These are phyloP conservation scores for Oostethus manadensis DNA, from an alignment of 2,113 vertebrate genomes.

Conservation along the genomic window DNA sequence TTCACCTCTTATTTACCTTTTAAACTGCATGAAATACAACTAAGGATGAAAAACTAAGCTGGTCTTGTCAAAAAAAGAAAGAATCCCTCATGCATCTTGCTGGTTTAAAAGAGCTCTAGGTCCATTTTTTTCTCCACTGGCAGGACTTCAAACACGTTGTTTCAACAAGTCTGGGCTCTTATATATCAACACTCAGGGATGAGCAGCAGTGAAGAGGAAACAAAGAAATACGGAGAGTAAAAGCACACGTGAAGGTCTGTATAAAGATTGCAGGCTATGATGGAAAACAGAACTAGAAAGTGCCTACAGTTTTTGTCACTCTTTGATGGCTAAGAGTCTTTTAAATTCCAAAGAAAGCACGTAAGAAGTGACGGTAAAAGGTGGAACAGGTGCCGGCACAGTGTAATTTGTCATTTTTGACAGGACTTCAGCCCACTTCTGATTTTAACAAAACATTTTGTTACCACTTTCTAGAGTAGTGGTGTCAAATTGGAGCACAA, in stretches of 20 bases:
- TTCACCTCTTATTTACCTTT: constrained; percentile 34
- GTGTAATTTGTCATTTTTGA: neutral
- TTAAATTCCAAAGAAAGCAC: neutral
- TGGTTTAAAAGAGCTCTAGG: constrained; percentile 39
- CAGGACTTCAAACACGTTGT: constrained; percentile 54
- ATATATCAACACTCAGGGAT: constrained; percentile 23
- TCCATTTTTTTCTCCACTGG: constrained; percentile 37
- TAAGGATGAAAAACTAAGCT: constrained; percentile 14
- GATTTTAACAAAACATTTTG: neutral
- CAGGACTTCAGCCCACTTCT: neutral
- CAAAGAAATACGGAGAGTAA: constrained; percentile 1
- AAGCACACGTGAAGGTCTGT: constrained; percentile 7
- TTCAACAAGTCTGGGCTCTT: constrained; percentile 42
- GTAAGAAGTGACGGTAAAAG: neutral
- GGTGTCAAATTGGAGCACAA: too few relatives aligned
- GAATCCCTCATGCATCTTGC: constrained; percentile 33
- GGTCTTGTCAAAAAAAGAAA: constrained; percentile 28
- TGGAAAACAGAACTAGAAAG: neutral
- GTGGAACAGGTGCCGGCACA: neutral
- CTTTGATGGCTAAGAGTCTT: neutral
- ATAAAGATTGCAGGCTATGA: constrained; percentile 1
- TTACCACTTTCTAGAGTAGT: too few relatives aligned
- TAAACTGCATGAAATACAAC: constrained; percentile 16
- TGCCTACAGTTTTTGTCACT: constrained; percentile 1
- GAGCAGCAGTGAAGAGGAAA: constrained; percentile 2